Evolutionary conservation across 2,888 invertebrate species (phyloP), one percentile per base, ranked within the genome.

Genomic region (Encarsia formosa): DNA sequence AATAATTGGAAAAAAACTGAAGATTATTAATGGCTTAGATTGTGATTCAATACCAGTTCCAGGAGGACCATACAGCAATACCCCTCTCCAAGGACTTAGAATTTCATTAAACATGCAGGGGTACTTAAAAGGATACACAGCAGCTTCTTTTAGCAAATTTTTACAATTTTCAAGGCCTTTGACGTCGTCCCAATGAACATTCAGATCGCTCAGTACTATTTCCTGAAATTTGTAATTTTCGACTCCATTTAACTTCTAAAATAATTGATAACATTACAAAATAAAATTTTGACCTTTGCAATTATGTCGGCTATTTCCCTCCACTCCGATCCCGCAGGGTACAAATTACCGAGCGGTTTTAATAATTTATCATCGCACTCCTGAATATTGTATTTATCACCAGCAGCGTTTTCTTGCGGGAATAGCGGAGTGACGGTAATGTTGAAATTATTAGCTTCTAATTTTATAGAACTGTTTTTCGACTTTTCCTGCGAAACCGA

Each of bases 171-270:
- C 79, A 61, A 94, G 77, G 4, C 90, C 90, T 59, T 85, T 84
- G 35, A 96, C 84, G 63, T 94, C 89, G 13, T 81, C 77, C 94
- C 94, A 96, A 35, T 78, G 79, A 0, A 88, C 81, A 39, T 83
- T 82, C 1, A 85, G 79, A 46, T 87, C 81, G 31, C 78, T 77
- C 52, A 81, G 78, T 43, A 86, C 79, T 34, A 84, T 81, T 67
- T 85, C 84, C 80, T 82, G 52, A n/a, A 57, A 44, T 51, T 47
- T n/a, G n/a, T n/a, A n/a, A n/a, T n/a, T n/a, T n/a, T n/a, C n/a
- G n/a, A n/a, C 24, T 43, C 22, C 4, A 26, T 13, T 31, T 32
- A 29, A 19, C 13, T 22, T 26, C 20, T 20, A 29, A 24, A 48
- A 35, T 16, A 11, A 46, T 24, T 45, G 39, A 53, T 16, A 16